Evolutionary conservation across 1,140 invertebrate species (phyloP).

Genomic region (Orius laevigatus): DNA sequence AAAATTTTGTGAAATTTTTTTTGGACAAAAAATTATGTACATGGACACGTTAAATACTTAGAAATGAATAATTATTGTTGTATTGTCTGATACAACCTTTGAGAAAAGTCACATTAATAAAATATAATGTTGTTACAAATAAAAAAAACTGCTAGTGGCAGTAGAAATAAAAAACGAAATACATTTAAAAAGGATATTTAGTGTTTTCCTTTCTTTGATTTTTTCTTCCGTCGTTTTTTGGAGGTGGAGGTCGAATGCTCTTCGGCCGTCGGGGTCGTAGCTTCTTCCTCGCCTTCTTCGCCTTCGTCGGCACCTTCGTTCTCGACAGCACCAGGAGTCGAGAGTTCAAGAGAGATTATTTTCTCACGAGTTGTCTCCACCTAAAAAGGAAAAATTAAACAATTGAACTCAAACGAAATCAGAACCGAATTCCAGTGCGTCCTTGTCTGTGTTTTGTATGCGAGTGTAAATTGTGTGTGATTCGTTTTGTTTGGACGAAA

Average conservation of each 20-base stretch:
- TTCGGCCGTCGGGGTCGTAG: constrained; percentile 1
- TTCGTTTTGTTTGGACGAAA: too few relatives aligned
- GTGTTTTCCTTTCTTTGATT: constrained; percentile 3
- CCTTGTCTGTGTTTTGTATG: too few relatives aligned
- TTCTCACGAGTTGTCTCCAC: constrained; percentile 76
- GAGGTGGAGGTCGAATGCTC: not conserved
- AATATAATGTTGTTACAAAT: too few relatives aligned
- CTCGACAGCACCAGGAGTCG: constrained; percentile 37
- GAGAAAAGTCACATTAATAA: too few relatives aligned
- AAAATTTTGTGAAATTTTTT: too few relatives aligned
- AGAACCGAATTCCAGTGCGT: too few relatives aligned
- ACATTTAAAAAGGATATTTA: too few relatives aligned
- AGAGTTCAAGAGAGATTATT: constrained; percentile 70
- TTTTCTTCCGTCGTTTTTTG: constrained; percentile 7
- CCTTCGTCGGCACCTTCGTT: constrained; percentile 26
- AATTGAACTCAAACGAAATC: constrained; percentile 1
- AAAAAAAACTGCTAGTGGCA: too few relatives aligned
- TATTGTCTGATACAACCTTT: too few relatives aligned
- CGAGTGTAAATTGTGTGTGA: too few relatives aligned
- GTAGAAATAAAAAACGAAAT: too few relatives aligned
- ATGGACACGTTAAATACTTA: not conserved
- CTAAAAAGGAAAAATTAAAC: constrained; percentile 30
- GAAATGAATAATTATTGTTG: not conserved
- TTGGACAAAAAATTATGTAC: too few relatives aligned
- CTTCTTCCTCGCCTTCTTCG: constrained; percentile 18